phyloP scores from a whole-genome alignment of 1,140 invertebrate genomes.

The Drosophila serrata region DNA sequence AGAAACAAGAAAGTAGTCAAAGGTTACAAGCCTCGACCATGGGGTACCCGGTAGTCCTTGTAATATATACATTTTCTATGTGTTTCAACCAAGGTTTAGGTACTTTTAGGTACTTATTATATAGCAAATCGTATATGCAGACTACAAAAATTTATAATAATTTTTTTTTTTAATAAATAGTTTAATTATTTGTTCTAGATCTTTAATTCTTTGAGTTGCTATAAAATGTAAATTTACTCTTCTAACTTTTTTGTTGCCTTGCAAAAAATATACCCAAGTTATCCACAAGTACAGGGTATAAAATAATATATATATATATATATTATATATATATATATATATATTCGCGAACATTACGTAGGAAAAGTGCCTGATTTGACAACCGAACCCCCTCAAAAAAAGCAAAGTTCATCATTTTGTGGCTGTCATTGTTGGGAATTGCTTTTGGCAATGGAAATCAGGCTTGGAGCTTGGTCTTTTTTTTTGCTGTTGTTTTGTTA shows the following conservation, averaged over 20 bases:
- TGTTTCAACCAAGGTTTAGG: background rate
- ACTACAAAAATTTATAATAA: background rate
- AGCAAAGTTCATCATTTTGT: slow-evolving; percentile 69
- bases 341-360: slow-evolving; percentile 11
- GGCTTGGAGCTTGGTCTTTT: slow-evolving; percentile 11
- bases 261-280: background rate
- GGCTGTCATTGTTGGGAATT: slow-evolving; percentile 73
- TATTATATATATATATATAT: slow-evolving; percentile 17
- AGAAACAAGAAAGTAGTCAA: background rate
- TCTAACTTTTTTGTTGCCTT: background rate
- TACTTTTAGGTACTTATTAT: background rate
- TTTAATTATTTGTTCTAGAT: background rate
- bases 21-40: background rate
- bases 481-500: slow-evolving; percentile 18
- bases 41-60: background rate
- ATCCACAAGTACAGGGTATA: background rate
- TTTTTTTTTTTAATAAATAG: background rate
- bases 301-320: slow-evolving; percentile 1
- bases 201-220: background rate
- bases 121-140: background rate
- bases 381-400: slow-evolving; percentile 41
- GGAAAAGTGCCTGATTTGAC: slow-evolving; percentile 47
- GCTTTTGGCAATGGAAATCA: slow-evolving; percentile 47
- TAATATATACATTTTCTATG: background rate
- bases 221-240: background rate